These are phyloP conservation scores for Sminthurides aquaticus DNA, from an alignment of 2,888 invertebrate genomes.

Conservation along the genomic window DNA sequence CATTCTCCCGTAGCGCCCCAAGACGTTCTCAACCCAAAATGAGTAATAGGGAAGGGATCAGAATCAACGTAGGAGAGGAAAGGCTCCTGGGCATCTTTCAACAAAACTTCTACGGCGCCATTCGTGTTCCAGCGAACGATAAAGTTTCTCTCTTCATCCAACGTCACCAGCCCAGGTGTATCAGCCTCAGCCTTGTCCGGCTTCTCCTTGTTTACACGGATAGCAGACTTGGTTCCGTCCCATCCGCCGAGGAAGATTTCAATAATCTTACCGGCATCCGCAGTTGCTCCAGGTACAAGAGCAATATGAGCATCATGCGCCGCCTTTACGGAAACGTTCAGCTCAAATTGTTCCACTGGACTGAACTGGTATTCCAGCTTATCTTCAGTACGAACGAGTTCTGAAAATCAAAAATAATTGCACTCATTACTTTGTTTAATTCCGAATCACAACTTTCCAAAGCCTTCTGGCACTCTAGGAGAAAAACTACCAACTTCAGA, in stretches of 20 bases:
- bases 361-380: conserved; percentile 57
- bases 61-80: conserved; percentile 57
- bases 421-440: no score
- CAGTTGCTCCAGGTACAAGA: conserved; percentile 51
- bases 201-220: conserved; percentile 57
- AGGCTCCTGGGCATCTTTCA: conserved; percentile 49
- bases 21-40: conserved; percentile 58
- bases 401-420: no score
- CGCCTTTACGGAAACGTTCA: conserved; percentile 56
- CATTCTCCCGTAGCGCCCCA: conserved; percentile 61
- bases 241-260: conserved; percentile 63
- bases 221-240: conserved; percentile 59
- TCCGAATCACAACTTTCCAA: no score
- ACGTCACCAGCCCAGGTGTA: conserved; percentile 55
- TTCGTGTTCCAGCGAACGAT: conserved; percentile 37
- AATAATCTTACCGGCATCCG: conserved; percentile 57
- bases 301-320: conserved; percentile 60
- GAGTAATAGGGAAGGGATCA: conserved; percentile 55
- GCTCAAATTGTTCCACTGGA: conserved; percentile 52
- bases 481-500: no score
- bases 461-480: no score
- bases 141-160: conserved; percentile 48
- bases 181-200: conserved; percentile 58
- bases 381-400: conserved; percentile 51
- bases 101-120: conserved; percentile 51